phyloP scores from a whole-genome alignment of 2,888 invertebrate species.

The Caenorhabditis panamensis region DNA sequence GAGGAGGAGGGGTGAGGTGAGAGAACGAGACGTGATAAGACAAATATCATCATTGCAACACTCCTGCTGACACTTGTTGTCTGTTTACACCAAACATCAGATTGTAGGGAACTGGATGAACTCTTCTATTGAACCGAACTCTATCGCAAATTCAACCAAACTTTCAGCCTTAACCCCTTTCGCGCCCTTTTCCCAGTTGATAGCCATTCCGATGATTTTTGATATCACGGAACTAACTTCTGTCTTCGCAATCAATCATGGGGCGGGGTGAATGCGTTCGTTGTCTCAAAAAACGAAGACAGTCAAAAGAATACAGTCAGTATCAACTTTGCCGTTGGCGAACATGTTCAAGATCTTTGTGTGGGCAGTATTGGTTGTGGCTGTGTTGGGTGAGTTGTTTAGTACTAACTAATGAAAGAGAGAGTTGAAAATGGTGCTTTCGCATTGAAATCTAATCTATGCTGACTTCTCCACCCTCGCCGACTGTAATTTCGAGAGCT shows the following conservation, averaged over 20 bases:
- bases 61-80: constrained; percentile 17
- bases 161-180: no score
- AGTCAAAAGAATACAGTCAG: not conserved
- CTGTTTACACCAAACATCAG: constrained; percentile 29
- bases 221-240: not conserved
- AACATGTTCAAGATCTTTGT: constrained; percentile 43
- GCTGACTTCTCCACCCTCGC: no score
- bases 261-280: constrained; percentile 30
- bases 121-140: not conserved
- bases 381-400: constrained; percentile 18
- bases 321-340: no score
- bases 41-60: not conserved
- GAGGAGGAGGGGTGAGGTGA: not conserved
- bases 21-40: no score
- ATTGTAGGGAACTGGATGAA: not conserved
- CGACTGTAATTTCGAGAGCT: no score
- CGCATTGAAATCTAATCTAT: no score
- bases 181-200: not conserved
- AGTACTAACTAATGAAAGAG: no score
- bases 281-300: constrained; percentile 19
- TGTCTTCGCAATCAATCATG: constrained; percentile 20
- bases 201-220: no score
- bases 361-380: not conserved
- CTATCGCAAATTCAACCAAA: not conserved
- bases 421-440: no score